Conservation (phyloP, 2,888 invertebrate species). For the Cheilosia scutellata region DNA sequence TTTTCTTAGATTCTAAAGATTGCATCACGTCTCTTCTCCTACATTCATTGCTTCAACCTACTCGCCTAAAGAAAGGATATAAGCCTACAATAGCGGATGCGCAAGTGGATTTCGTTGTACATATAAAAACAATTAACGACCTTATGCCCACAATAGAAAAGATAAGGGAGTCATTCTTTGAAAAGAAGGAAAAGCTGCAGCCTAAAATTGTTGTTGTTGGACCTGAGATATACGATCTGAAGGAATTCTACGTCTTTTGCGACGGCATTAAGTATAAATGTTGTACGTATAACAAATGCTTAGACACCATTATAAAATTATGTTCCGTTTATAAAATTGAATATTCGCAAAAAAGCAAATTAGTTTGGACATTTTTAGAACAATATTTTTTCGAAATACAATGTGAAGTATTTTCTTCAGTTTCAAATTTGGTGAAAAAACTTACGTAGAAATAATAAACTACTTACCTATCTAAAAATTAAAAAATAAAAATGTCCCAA, state of each 20-base stretch:
- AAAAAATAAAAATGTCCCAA: constrained; percentile 3
- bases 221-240: constrained; percentile 14
- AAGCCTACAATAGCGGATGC: constrained; percentile 67
- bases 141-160: not conserved
- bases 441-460: not conserved
- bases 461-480: no score
- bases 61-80: constrained; percentile 50
- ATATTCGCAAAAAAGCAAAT: constrained; percentile 26
- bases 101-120: constrained; percentile 25
- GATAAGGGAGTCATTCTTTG: not conserved
- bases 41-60: constrained; percentile 52
- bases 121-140: not conserved
- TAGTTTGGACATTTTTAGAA: constrained; percentile 37
- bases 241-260: constrained; percentile 39
- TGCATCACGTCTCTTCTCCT: constrained; percentile 56
- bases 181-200: constrained; percentile 38
- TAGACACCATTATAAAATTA: constrained; percentile 49
- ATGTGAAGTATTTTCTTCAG: constrained; percentile 1
- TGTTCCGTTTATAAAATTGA: constrained; percentile 27
- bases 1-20: constrained; percentile 31
- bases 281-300: constrained; percentile 33
- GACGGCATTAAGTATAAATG: constrained; percentile 44
- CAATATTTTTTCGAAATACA: constrained; percentile 39
- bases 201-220: constrained; percentile 51
- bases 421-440: constrained; percentile 12